These are phyloP conservation scores for Bubo blakistoni DNA, from an alignment of 2,113 vertebrate species.

Conservation along the genomic window DNA sequence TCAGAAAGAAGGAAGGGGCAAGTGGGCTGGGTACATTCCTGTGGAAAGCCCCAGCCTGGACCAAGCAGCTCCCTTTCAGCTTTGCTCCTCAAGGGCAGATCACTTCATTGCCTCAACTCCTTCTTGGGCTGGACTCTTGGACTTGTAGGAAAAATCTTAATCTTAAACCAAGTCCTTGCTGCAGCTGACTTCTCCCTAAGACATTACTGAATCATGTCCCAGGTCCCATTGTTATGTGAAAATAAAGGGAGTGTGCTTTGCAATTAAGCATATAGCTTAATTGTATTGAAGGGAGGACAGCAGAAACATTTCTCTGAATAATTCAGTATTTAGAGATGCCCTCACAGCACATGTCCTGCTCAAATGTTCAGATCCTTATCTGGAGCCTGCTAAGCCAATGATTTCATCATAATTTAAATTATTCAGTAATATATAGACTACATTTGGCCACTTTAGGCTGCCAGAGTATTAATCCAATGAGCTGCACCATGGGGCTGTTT, in stretches of 20 bases:
- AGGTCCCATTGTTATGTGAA: background rate
- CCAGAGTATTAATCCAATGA: background rate
- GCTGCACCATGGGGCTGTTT: background rate
- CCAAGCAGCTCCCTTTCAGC: background rate
- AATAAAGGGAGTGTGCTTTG: background rate
- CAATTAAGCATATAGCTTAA: background rate
- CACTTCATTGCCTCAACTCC: background rate
- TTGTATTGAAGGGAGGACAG: background rate
- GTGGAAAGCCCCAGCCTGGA: background rate
- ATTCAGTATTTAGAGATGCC: background rate
- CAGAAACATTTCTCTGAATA: background rate
- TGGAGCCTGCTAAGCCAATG: background rate
- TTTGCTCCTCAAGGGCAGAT: background rate
- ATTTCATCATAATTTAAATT: background rate
- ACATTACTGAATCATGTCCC: background rate
- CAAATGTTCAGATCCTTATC: background rate
- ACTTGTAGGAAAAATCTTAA: background rate
- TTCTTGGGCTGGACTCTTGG: background rate
- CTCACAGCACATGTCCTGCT: background rate
- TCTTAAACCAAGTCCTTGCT: background rate
- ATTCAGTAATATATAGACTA: background rate
- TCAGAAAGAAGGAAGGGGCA: background rate
- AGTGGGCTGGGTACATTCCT: accelerated
- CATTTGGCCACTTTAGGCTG: background rate
- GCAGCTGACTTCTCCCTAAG: background rate